These are phyloP conservation scores for Calyptomena viridis DNA, from an alignment of 2,113 vertebrate species.

Conservation along the genomic window DNA sequence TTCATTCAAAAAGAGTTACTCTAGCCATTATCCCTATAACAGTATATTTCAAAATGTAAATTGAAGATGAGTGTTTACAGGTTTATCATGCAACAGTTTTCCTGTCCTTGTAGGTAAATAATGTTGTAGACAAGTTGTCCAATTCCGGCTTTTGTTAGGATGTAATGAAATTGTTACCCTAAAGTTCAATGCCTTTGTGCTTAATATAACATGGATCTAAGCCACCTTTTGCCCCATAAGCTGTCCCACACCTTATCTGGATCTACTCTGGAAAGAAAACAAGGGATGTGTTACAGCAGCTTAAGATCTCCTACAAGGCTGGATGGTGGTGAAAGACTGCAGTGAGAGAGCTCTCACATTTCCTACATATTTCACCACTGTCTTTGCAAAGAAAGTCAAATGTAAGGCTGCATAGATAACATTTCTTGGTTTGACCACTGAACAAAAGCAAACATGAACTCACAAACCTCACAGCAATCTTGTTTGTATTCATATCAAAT, in stretches of 20 bases:
- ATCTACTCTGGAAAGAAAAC: not conserved
- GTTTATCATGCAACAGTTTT: not conserved
- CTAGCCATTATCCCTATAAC: not conserved
- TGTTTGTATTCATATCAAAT: not conserved
- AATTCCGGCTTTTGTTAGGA: not conserved
- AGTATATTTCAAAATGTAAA: not conserved
- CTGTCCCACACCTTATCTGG: not conserved
- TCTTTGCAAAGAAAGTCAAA: not conserved
- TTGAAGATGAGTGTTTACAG: not conserved
- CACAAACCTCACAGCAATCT: not conserved
- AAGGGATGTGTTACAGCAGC: not conserved
- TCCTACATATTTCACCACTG: not conserved
- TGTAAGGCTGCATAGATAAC: not conserved
- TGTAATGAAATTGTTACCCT: not conserved
- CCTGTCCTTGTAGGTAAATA: not conserved
- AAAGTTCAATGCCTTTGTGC: not conserved
- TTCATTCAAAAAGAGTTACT: not conserved
- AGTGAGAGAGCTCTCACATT: not conserved
- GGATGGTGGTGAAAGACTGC: not conserved
- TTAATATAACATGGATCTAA: not conserved
- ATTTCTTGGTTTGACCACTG: not conserved
- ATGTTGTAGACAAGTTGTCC: not conserved
- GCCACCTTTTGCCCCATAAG: not conserved
- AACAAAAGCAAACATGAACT: not conserved
- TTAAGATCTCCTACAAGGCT: not conserved